These are phyloP conservation scores for Eledone cirrhosa DNA, from an alignment of 2,888 invertebrate species.

Conservation along the genomic window DNA sequence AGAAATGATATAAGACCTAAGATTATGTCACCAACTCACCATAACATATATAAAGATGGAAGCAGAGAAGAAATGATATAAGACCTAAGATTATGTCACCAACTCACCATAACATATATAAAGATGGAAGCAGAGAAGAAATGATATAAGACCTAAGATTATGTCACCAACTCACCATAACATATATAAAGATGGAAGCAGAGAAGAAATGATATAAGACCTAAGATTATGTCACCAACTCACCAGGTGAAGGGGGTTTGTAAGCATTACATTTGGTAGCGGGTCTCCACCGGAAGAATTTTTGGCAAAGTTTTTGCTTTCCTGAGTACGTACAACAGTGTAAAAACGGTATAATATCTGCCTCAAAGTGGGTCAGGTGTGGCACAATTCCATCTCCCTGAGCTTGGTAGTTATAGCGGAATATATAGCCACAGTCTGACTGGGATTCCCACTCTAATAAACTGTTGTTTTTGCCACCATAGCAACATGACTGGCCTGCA, in stretches of 20 bases:
- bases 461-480: constrained; percentile 43
- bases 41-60: too few species aligned
- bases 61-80: too few species aligned
- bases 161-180: too few species aligned
- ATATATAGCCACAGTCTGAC: constrained; percentile 44
- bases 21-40: too few species aligned
- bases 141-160: too few species aligned
- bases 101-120: too few species aligned
- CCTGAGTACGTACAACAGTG: constrained; percentile 54
- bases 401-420: constrained; percentile 49
- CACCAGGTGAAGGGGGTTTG: constrained; percentile 53
- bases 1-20: too few species aligned
- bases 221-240: background rate
- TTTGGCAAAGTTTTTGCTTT: constrained; percentile 40
- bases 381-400: constrained; percentile 48
- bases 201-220: too few species aligned
- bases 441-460: constrained; percentile 47
- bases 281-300: constrained; percentile 41
- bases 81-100: too few species aligned
- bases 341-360: constrained; percentile 51
- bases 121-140: too few species aligned
- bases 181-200: too few species aligned
- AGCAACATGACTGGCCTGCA: constrained; percentile 51
- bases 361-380: constrained; percentile 51
- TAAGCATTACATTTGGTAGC: constrained; percentile 50